These are phyloP conservation scores for Paramormyrops kingsleyae DNA, from an alignment of 2,113 vertebrate genomes.

Conservation along the genomic window DNA sequence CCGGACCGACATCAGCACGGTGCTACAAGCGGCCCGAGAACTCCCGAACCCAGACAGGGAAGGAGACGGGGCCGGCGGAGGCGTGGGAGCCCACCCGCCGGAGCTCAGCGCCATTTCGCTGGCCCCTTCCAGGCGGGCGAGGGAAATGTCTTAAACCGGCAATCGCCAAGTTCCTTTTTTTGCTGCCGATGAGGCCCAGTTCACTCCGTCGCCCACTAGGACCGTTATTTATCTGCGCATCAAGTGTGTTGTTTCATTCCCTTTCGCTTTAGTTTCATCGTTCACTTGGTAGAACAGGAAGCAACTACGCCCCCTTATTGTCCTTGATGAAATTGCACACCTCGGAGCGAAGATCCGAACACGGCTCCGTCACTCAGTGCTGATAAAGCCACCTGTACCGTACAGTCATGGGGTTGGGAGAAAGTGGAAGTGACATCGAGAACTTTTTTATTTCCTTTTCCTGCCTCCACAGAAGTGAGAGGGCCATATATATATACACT, in stretches of 20 bases:
- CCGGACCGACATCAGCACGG: conserved; percentile 47
- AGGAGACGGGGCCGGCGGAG: conserved; percentile 19
- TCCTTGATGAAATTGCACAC: not conserved
- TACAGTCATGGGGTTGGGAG: not conserved
- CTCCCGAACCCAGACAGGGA: conserved; percentile 25
- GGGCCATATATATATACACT: too few relatives aligned
- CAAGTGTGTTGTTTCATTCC: conserved; percentile 26
- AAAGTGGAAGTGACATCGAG: not conserved
- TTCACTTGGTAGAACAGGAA: conserved; percentile 30
- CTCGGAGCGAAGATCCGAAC: not conserved
- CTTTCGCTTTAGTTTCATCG: conserved; percentile 15
- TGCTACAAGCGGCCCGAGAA: conserved; percentile 25
- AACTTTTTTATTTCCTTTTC: not conserved
- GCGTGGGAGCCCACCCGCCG: conserved; percentile 21
- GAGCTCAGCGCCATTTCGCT: conserved; percentile 25
- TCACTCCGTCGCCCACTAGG: not conserved
- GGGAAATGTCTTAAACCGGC: conserved; percentile 4
- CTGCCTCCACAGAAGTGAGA: not conserved
- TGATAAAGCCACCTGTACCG: not conserved
- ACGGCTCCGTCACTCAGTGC: not conserved
- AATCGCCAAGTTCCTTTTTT: not conserved
- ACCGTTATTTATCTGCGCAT: conserved; percentile 1
- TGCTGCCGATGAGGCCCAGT: not conserved
- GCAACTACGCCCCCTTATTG: conserved; percentile 18
- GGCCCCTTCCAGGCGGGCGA: conserved; percentile 29